Conservation (phyloP, 2,113 vertebrate species). For the Panthera leo region DNA sequence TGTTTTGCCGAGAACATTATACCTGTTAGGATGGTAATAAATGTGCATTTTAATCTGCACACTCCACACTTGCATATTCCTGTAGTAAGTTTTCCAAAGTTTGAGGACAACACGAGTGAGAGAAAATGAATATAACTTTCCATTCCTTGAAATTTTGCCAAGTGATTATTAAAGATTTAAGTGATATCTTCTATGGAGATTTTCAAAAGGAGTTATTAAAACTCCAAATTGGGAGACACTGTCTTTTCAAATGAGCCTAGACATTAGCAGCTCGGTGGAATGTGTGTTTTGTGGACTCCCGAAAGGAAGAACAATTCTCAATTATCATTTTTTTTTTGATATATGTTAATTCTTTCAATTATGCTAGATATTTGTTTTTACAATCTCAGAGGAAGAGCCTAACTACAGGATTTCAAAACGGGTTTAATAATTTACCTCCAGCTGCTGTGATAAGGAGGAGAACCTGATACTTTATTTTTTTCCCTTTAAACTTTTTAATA, state of each 20-base stretch:
- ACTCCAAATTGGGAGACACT: background rate
- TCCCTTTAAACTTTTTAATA: background rate
- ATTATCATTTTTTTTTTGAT: background rate
- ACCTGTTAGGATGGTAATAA: background rate
- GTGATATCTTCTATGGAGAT: background rate
- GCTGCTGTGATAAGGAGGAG: background rate
- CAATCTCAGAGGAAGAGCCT: background rate
- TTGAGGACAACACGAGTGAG: background rate
- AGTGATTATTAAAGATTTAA: background rate
- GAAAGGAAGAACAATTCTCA: background rate
- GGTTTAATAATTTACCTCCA: background rate
- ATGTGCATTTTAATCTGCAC: background rate
- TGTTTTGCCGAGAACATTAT: background rate
- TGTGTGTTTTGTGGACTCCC: background rate
- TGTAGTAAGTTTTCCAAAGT: conserved; percentile 4
- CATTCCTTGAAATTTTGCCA: background rate
- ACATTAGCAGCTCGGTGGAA: background rate
- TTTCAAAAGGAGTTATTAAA: conserved; percentile 29
- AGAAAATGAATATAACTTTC: background rate
- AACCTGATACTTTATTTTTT: conserved; percentile 11
- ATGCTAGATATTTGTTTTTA: conserved; percentile 17
- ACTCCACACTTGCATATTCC: background rate
- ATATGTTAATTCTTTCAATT: background rate
- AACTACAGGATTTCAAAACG: background rate
- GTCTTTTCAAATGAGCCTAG: background rate